Percentiles rank a stretch among this genome's conserved stretches.
Conservation (phyloP, 2,113 vertebrate species). For the Suricata suricatta region DNA sequence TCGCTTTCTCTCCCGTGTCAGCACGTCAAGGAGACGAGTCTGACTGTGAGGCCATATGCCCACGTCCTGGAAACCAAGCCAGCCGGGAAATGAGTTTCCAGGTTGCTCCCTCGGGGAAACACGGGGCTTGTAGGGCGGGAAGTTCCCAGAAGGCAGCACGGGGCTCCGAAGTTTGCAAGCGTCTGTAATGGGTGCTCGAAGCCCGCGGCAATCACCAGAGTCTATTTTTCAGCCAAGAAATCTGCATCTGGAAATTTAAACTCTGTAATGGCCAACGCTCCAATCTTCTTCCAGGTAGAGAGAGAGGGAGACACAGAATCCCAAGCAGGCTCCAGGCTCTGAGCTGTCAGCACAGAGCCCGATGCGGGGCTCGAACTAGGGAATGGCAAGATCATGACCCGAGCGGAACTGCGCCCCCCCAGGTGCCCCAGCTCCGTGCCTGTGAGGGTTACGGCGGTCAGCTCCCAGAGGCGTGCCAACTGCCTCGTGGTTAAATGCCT, state of each 20-base stretch:
- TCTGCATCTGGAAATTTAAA: neutral
- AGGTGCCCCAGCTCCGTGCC: neutral
- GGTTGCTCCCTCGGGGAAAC: neutral
- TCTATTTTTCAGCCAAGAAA: neutral
- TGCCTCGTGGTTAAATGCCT: neutral
- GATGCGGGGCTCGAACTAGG: too few species aligned
- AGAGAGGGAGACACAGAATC: too few species aligned
- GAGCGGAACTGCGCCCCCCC: too few species aligned
- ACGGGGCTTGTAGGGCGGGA: neutral
- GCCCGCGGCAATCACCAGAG: neutral
- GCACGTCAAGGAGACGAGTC: neutral
- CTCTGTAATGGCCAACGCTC: neutral
- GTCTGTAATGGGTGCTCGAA: neutral
- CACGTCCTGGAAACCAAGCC: neutral
- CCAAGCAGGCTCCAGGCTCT: too few species aligned
- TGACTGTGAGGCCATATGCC: neutral
- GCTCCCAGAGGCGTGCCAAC: neutral
- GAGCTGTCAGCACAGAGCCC: too few species aligned
- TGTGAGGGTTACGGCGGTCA: neutral
- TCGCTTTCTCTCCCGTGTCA: neutral
- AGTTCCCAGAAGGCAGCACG: neutral
- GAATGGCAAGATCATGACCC: too few species aligned
- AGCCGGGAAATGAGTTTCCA: neutral
- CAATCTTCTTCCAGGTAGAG: neutral
- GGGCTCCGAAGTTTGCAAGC: neutral